Percentiles rank a stretch among this genome's conserved stretches.
Conservation (phyloP, 2,888 invertebrate species). For the Tuta absoluta region DNA sequence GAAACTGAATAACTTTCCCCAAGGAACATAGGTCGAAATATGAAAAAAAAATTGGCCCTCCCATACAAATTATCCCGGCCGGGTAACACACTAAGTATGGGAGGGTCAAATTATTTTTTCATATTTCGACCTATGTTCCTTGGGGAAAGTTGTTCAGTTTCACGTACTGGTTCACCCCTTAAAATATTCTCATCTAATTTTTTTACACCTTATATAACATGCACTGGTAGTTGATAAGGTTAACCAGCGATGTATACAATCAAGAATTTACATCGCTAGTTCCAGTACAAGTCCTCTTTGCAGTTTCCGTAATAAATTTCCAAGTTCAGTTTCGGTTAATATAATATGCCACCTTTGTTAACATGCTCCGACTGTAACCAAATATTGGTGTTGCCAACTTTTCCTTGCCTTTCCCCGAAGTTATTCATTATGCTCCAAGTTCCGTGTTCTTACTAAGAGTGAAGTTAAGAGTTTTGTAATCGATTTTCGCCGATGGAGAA, state of each 20-base stretch:
- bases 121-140: background rate
- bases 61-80: too few species aligned
- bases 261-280: background rate
- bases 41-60: too few species aligned
- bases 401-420: conserved; percentile 38
- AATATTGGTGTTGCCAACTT: conserved; percentile 65
- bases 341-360: conserved; percentile 68
- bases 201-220: too few species aligned
- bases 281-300: conserved; percentile 32
- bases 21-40: too few species aligned
- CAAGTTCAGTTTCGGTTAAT: conserved; percentile 65
- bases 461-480: too few species aligned
- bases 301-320: conserved; percentile 64
- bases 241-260: background rate
- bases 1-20: too few species aligned
- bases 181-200: too few species aligned
- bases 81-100: too few species aligned
- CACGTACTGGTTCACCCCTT: too few species aligned
- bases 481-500: too few species aligned
- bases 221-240: background rate
- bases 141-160: too few species aligned
- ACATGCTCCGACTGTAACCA: conserved; percentile 58
- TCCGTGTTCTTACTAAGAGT: background rate
- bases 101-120: too few species aligned
- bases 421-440: conserved; percentile 49